Conservation (phyloP, 2,113 vertebrate species). For the Psammodynastes pulverulentus region DNA sequence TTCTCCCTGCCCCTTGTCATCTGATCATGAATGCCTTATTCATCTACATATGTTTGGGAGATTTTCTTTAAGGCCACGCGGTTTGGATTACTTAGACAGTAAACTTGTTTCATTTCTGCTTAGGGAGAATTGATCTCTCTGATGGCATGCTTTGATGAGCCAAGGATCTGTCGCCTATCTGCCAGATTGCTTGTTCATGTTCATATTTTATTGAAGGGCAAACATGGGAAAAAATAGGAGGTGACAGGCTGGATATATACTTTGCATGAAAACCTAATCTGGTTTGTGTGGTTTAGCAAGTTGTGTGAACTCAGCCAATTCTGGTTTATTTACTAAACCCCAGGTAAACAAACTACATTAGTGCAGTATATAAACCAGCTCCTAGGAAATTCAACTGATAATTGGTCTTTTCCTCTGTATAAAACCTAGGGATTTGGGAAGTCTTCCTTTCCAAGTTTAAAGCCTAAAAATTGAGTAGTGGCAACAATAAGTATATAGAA, state of each 20-base stretch:
- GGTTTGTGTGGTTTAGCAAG: not conserved
- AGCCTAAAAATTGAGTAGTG: not conserved
- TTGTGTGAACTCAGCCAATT: not conserved
- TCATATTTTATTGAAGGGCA: not conserved
- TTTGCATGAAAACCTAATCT: not conserved
- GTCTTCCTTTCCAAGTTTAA: not conserved
- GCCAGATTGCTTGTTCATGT: not conserved
- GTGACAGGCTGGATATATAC: not conserved
- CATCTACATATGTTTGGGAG: not conserved
- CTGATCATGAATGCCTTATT: not conserved
- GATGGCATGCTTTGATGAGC: not conserved
- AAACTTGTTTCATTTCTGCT: not conserved
- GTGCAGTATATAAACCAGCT: not conserved
- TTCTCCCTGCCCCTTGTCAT: not conserved
- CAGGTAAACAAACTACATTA: not conserved
- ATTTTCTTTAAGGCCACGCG: not conserved
- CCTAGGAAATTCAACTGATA: not conserved
- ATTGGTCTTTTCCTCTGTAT: not conserved
- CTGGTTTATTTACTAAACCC: not conserved
- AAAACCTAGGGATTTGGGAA: not conserved
- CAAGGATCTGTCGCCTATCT: not conserved
- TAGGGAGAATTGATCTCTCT: not conserved
- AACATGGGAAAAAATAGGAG: not conserved
- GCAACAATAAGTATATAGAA: not conserved
- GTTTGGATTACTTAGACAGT: not conserved